phyloP scores from a whole-genome alignment of 2,113 vertebrate genomes.

The Drymodes brunneopygia region DNA sequence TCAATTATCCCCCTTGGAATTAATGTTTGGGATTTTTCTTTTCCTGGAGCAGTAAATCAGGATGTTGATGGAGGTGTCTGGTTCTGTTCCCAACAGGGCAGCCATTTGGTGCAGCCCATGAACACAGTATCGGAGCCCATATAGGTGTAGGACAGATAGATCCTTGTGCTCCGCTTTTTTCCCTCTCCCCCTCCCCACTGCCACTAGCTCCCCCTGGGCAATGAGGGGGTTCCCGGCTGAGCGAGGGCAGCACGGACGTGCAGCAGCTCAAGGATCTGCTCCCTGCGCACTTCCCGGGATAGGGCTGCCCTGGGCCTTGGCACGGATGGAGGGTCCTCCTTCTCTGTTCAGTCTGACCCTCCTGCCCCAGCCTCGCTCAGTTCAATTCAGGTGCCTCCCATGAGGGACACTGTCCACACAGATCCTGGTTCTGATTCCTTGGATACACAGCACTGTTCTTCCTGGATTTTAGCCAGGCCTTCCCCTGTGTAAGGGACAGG shows the following conservation, averaged over 20 bases:
- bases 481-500: background rate
- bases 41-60: no score
- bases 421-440: background rate
- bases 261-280: background rate
- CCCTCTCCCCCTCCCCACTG: no score
- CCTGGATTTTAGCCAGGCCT: background rate
- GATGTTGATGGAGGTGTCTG: background rate
- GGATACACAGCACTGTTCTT: background rate
- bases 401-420: background rate
- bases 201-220: background rate
- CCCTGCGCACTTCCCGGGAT: background rate
- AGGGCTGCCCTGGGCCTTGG: background rate
- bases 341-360: background rate
- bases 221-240: no score
- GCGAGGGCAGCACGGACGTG: no score
- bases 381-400: accelerated
- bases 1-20: background rate
- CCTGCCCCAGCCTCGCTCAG: background rate
- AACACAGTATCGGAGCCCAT: no score
- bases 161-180: background rate
- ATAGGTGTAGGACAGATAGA: background rate
- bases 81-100: background rate
- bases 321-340: background rate
- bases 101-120: background rate
- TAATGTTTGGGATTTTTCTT: background rate